Evolutionary conservation across 2,797 vertebrate species (phyloP), one percentile per base, ranked within the genome.

Genomic region (Oreochromis mossambicus): DNA sequence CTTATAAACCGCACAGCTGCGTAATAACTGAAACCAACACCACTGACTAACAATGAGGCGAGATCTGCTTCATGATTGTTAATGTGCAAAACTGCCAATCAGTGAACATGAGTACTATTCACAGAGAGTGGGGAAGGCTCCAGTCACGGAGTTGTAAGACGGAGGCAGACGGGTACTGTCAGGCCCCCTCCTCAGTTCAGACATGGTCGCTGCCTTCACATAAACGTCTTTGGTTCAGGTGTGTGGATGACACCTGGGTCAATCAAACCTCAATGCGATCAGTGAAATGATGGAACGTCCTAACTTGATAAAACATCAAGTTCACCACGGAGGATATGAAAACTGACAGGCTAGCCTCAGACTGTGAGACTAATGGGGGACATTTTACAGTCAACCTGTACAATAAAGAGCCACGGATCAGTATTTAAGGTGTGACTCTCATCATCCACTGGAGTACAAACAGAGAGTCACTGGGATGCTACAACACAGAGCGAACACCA

Each of bases 21-120:
- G 0, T 24, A 24, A 54, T 6, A 24, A 1, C n/a, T 1, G 3
- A 17, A 7, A 56, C n/a, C 4, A 15, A 8, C 54, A 56, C 13
- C 24, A 55, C 54, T 55, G 54, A 55, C 54, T 55, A 55, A 55
- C 54, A 26, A 4, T 26, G 13, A 55, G 54, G 10, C 13, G 6
- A 55, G 21, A 14, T 26, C 52, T 13, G 52, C 24, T 55, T 55
- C 54, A 55, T 14, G 12, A 55, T 7, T 4, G 12, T 55, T 26
- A 55, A 13, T 24, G 46, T 54, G 21, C 52, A 54, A 13, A 55
- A 55, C 52, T 26, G 52, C 12, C 12, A 24, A 13, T 54, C 5
- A 24, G 5, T 54, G 52, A 24, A 21, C 50, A 5, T 21, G n/a
- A n/a, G n/a, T 6, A 21, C 11, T 4, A 12, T 54, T 54, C 52